These are phyloP conservation scores for Eueides isabella DNA, from an alignment of 1,140 invertebrate species.

Conservation along the genomic window DNA sequence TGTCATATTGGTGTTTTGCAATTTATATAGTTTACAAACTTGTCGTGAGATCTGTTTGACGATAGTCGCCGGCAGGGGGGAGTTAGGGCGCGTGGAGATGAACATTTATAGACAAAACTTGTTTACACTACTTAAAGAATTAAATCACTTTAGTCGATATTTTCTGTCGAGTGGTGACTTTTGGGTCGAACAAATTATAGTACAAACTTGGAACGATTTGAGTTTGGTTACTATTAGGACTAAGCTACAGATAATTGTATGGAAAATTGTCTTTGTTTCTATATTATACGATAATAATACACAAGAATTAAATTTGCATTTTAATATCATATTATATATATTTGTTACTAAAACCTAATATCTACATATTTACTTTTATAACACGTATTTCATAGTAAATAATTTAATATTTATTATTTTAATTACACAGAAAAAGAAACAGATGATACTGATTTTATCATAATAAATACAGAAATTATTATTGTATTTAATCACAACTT, in stretches of 20 bases:
- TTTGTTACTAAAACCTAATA: too few relatives aligned
- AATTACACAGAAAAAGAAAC: too few relatives aligned
- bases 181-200: constrained; percentile 12
- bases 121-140: constrained; percentile 78
- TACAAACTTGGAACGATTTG: not conserved
- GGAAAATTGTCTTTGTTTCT: not conserved
- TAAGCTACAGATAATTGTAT: not conserved
- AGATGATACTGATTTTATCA: not conserved
- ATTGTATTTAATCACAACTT: constrained; percentile 11
- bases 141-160: constrained; percentile 66
- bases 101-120: constrained; percentile 73
- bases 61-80: constrained; percentile 49
- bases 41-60: constrained; percentile 55
- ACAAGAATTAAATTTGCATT: not conserved
- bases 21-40: constrained; percentile 45
- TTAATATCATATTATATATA: not conserved
- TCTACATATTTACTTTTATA: too few relatives aligned
- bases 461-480: not conserved
- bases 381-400: too few relatives aligned
- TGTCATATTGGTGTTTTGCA: constrained; percentile 37
- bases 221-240: not conserved
- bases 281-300: not conserved
- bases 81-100: constrained; percentile 46
- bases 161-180: constrained; percentile 41
- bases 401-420: too few relatives aligned